Evolutionary conservation across 2,113 vertebrate genomes (phyloP).

Genomic region (Scolopax mira): DNA sequence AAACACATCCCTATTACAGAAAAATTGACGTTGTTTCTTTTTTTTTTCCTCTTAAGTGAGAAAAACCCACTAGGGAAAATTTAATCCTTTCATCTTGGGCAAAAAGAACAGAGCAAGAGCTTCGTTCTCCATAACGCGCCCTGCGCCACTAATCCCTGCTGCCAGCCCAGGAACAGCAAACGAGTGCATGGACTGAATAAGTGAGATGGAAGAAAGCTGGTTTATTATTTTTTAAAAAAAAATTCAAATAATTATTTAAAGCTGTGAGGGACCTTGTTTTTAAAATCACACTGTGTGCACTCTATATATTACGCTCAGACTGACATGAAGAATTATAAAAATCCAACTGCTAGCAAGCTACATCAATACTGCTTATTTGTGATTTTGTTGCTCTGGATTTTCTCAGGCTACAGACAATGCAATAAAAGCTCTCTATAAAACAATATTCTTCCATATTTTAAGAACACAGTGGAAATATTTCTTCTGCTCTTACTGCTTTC

Average conservation of each 20-base stretch:
- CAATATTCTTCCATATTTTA: conserved; percentile 5
- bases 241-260: conserved; percentile 18
- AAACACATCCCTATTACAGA: neutral
- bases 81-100: neutral
- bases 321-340: neutral
- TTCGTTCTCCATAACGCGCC: accelerated
- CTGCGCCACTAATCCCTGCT: accelerated
- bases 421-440: conserved; percentile 3
- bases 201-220: neutral
- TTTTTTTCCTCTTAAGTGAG: neutral
- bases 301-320: neutral
- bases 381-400: neutral
- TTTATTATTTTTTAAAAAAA: neutral
- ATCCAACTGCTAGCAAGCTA: neutral
- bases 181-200: neutral
- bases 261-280: conserved; percentile 10
- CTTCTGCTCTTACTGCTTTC: neutral
- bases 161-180: neutral
- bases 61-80: neutral
- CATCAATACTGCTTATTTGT: neutral
- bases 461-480: neutral
- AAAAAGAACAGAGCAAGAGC: neutral
- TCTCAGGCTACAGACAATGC: conserved; percentile 49
- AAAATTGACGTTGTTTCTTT: no score
- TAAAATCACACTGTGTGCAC: neutral